Evolutionary conservation across 2,888 invertebrate species (phyloP).

Genomic region (Archips xylosteana): DNA sequence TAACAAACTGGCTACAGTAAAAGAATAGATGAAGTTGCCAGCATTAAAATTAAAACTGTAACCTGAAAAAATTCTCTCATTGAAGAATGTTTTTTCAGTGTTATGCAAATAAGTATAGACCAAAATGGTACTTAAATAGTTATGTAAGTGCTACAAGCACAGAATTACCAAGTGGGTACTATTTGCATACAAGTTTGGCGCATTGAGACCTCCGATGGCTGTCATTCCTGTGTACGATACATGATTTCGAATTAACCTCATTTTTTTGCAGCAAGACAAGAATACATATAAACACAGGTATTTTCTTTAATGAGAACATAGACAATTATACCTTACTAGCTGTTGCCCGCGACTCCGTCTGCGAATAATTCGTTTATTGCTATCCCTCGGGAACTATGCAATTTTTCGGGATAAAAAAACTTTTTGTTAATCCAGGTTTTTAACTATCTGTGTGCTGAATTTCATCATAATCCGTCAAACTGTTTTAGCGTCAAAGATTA

Average conservation of each 20-base stretch:
- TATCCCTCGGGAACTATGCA: no score
- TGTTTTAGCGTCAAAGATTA: no score
- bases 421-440: no score
- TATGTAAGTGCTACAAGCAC: constrained; percentile 15
- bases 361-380: no score
- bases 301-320: background rate
- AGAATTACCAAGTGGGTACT: constrained; percentile 13
- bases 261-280: constrained; percentile 17
- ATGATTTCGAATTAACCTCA: constrained; percentile 37
- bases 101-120: background rate
- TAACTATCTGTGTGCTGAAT: no score
- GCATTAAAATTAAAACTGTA: background rate
- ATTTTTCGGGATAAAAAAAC: no score
- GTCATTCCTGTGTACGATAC: constrained; percentile 47
- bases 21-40: no score
- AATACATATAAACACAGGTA: background rate
- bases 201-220: constrained; percentile 54
- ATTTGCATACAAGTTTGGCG: constrained; percentile 69
- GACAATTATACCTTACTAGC: background rate
- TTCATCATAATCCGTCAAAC: no score
- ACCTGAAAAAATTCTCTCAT: constrained; percentile 1
- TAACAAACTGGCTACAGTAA: no score
- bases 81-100: background rate
- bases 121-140: constrained; percentile 8
- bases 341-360: no score